Conservation (phyloP, 2,113 vertebrate genomes). For the Bubo scandiacus region DNA sequence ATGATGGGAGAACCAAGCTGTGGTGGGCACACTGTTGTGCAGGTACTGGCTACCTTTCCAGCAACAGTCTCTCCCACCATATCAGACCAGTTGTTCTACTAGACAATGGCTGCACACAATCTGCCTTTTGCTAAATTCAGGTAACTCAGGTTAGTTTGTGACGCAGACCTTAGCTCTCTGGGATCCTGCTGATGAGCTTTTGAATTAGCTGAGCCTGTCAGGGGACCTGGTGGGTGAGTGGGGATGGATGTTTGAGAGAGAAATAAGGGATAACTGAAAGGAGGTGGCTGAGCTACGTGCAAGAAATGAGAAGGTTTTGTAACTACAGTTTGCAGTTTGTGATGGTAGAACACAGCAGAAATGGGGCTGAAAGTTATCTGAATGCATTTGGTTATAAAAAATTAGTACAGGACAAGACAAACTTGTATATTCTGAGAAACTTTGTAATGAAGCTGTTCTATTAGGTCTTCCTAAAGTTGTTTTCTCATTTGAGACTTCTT, state of each 20-base stretch:
- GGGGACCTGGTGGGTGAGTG: neutral
- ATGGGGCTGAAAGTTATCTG: neutral
- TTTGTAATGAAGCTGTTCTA: neutral
- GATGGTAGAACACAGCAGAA: neutral
- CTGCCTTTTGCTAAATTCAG: neutral
- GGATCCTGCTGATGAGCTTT: neutral
- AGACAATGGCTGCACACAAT: neutral
- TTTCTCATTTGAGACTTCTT: neutral
- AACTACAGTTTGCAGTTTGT: neutral
- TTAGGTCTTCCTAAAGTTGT: neutral
- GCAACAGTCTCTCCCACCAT: neutral
- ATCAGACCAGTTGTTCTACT: neutral
- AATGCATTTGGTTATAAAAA: neutral
- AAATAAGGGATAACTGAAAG: neutral
- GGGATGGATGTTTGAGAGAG: neutral
- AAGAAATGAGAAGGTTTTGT: neutral
- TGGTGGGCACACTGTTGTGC: neutral
- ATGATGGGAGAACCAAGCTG: neutral
- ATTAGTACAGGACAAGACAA: neutral
- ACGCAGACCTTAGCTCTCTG: neutral
- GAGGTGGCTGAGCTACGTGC: neutral
- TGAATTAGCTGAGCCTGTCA: neutral
- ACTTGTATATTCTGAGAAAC: neutral
- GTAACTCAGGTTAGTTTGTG: neutral
- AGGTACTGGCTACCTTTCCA: neutral